Base-by-base conservation (phyloP, 2,113 vertebrate genomes). In the Microtus richardsoni region DNA sequence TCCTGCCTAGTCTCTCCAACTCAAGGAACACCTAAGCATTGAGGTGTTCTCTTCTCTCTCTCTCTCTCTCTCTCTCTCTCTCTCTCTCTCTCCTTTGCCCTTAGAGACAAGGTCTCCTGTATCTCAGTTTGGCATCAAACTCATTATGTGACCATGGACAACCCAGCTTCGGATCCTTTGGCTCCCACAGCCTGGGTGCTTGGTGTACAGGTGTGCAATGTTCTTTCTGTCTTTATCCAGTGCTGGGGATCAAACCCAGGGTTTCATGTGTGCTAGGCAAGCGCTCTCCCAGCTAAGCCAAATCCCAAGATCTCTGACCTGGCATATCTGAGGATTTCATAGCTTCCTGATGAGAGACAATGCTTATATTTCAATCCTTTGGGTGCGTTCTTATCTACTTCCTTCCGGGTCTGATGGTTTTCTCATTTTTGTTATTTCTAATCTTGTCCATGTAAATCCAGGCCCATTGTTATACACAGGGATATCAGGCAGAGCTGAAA, bases 361-460 rank as follows among this genome's bases (percentile, higher is more conserved):
- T 66, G n/a, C 13, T 5, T 58, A 7, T 70, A 28, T 64, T 91
- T 91, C 54, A 89, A 73, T 83, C 26, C 75, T 94, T 74, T 78
- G 75, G 88, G 62, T 87, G 52, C 10, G 36, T 74, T 85, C 66
- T 84, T 52, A 54, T 39, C 52, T 78, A 71, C 58, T 36, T 62
- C 9, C 16, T 96, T 83, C 70, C 49, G 66, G 79, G 91, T 58
- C 70, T 80, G 80, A 84, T 52, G 19, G 14, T 80, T 89, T 93
- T 66, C n/a, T 88, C 22, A 14, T 77, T 78, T 94, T 93, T 58
- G 49, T 60, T 39, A 71, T n/a, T 74, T 93, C 33, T 60, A 66
- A 80, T 58, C 49, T 91, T 84, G 70, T 52, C n/a, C 11, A 13
- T 52, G 0, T 30, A 64, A 64, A 96, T 73, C 88, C 28, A 66